Percentiles rank a stretch among this genome's conserved stretches.
Evolutionary conservation across 2,888 invertebrate genomes (phyloP).

Genomic region (Spilosoma lubricipeda): DNA sequence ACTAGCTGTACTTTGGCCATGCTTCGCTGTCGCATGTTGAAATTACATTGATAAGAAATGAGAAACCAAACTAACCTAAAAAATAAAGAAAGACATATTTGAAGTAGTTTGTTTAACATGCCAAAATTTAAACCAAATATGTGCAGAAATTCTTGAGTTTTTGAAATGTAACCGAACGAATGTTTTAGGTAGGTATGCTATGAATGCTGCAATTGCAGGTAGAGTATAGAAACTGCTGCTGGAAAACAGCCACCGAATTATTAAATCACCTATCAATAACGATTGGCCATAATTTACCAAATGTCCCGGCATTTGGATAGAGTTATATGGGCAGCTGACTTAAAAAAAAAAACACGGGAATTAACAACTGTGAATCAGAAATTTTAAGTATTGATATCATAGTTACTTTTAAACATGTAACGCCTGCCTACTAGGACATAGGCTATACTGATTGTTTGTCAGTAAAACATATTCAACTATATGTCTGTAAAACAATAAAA

Average conservation of each 20-base stretch:
- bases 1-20: background rate
- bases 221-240: background rate
- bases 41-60: too few species aligned
- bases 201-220: background rate
- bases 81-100: background rate
- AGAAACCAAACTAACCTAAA: background rate
- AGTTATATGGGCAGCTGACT: too few species aligned
- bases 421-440: background rate
- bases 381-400: background rate
- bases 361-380: background rate
- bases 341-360: too few species aligned
- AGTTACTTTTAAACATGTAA: background rate
- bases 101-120: background rate
- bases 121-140: too few species aligned
- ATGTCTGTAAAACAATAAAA: background rate
- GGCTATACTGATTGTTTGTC: background rate
- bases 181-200: background rate
- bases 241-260: background rate
- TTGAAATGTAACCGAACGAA: too few species aligned
- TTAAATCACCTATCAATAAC: background rate
- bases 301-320: too few species aligned
- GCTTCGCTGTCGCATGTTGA: background rate
- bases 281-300: background rate
- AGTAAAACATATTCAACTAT: background rate
- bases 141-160: too few species aligned